phyloP scores from a whole-genome alignment of 2,113 vertebrate species.

The Lonchura striata region DNA sequence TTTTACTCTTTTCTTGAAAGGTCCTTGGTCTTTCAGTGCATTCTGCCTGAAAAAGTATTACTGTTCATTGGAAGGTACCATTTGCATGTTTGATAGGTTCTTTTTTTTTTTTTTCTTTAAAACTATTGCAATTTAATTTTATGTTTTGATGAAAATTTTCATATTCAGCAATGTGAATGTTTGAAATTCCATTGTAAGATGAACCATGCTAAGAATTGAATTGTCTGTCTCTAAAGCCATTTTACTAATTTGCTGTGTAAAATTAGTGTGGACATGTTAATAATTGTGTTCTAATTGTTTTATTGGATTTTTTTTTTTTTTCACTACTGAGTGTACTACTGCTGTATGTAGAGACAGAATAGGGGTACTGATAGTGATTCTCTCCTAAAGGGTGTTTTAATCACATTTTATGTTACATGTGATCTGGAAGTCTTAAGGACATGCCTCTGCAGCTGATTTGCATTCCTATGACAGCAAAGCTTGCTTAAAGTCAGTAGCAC shows the following conservation, averaged over 20 bases:
- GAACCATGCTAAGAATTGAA: not conserved
- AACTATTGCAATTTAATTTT: not conserved
- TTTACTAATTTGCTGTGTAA: not conserved
- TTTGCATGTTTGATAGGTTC: not conserved
- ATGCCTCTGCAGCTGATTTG: constrained; percentile 15
- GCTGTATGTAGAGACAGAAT: not conserved
- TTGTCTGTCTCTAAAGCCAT: not conserved
- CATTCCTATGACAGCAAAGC: constrained; percentile 19
- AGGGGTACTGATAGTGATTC: not conserved
- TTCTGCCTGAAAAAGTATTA: not conserved
- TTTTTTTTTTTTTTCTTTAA: not conserved
- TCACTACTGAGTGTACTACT: not conserved
- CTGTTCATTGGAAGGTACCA: not conserved
- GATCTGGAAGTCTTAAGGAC: not conserved
- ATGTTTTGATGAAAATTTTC: not conserved
- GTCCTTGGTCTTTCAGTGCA: not conserved
- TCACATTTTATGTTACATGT: not conserved
- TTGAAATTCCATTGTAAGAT: not conserved
- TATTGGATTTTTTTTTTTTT: not conserved
- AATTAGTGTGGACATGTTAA: not conserved
- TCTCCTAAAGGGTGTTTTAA: not conserved
- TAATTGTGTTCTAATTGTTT: not conserved
- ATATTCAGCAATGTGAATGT: not conserved
- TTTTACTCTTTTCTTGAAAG: not conserved
- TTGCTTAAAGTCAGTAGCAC: constrained; percentile 16